These are phyloP conservation scores for Melipona beecheii DNA, from an alignment of 2,888 invertebrate genomes.

Conservation along the genomic window DNA sequence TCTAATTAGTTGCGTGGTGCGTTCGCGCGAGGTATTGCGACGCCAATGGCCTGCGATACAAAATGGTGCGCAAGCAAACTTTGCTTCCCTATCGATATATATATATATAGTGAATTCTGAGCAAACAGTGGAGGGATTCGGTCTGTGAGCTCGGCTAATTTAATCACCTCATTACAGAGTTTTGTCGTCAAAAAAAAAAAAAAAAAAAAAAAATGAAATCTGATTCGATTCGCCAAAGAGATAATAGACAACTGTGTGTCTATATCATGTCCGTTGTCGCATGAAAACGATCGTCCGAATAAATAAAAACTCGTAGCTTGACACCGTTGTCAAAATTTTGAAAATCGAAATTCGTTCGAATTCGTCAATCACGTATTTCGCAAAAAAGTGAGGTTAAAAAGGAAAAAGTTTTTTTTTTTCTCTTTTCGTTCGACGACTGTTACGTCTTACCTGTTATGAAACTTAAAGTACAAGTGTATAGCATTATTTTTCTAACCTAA, in stretches of 20 bases:
- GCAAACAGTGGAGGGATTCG: constrained; percentile 79
- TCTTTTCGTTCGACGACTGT: not conserved
- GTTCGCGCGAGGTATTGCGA: constrained; percentile 58
- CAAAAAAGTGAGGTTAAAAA: not conserved
- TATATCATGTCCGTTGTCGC: not conserved
- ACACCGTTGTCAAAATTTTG: not conserved
- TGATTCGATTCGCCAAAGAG: not conserved
- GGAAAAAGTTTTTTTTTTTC: not conserved
- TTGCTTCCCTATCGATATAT: constrained; percentile 53
- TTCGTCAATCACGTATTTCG: not conserved
- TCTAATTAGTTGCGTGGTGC: not conserved
- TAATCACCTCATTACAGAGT: constrained; percentile 73
- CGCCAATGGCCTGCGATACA: constrained; percentile 58
- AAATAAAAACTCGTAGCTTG: not conserved
- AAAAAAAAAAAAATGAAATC: not conserved
- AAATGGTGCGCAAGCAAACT: constrained; percentile 53
- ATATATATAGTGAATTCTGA: constrained; percentile 68
- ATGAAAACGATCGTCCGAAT: not conserved
- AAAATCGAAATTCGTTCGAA: not conserved
- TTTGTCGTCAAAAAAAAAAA: constrained; percentile 2
- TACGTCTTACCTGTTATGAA: constrained; percentile 14
- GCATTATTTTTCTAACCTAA: constrained; percentile 27
- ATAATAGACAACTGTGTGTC: not conserved
- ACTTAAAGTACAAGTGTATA: not conserved
- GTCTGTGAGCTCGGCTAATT: constrained; percentile 66